Percentiles rank a stretch among this genome's conserved stretches.
Evolutionary conservation across 1,140 invertebrate genomes (phyloP).

Genomic region (Pollicipes pollicipes): DNA sequence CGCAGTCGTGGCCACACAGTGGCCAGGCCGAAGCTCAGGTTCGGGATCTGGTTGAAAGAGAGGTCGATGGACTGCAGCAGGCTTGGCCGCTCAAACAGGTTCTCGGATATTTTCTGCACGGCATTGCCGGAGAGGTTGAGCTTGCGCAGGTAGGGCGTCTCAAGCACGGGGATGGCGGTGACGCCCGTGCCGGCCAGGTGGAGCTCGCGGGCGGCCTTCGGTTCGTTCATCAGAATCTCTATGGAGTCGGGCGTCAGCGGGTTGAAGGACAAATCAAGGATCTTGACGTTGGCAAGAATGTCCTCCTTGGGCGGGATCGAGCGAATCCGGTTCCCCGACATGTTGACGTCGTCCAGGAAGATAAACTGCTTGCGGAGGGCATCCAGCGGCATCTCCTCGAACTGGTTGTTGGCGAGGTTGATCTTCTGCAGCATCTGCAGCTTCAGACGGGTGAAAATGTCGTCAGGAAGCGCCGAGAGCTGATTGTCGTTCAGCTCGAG

Average conservation of each 20-base stretch:
- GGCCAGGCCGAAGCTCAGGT: conserved; percentile 29
- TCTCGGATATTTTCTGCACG: conserved; percentile 42
- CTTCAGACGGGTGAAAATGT: conserved; percentile 60
- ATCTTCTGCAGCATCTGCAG: conserved; percentile 62
- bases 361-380: conserved; percentile 63
- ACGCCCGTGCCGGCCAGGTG: conserved; percentile 64
- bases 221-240: conserved; percentile 57
- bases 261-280: conserved; percentile 68
- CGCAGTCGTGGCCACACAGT: conserved; percentile 45
- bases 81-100: conserved; percentile 53
- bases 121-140: conserved; percentile 67
- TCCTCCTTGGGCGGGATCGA: conserved; percentile 63
- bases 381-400: conserved; percentile 54
- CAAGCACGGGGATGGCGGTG: conserved; percentile 39
- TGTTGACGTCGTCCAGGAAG: conserved; percentile 54
- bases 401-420: conserved; percentile 55
- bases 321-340: conserved; percentile 55
- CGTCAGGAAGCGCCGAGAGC: conserved; percentile 51
- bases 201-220: conserved; percentile 62
- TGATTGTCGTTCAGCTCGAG: conserved; percentile 56
- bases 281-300: conserved; percentile 69
- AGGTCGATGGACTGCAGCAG: conserved; percentile 57
- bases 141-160: conserved; percentile 64
- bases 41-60: conserved; percentile 49
- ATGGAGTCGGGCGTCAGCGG: conserved; percentile 53